Evolutionary conservation across 2,888 invertebrate genomes (phyloP).

Genomic region (Choreutis nemorana): DNA sequence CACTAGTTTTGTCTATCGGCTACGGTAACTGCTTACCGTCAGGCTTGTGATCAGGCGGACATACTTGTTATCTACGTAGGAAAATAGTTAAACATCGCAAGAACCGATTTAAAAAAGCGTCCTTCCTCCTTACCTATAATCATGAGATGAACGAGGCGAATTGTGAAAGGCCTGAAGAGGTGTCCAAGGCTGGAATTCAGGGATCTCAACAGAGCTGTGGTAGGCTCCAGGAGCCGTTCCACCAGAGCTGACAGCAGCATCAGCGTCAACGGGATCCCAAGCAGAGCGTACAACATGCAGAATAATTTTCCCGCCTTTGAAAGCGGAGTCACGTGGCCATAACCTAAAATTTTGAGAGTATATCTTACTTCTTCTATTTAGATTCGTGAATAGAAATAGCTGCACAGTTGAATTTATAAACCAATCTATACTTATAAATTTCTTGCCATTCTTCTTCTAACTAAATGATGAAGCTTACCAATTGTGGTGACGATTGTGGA

Average conservation of each 20-base stretch:
- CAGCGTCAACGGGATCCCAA: conserved; percentile 88
- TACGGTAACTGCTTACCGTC: too few species aligned
- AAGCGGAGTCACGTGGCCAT: conserved; percentile 88
- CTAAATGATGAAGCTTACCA: conserved; percentile 70
- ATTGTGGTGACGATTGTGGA: conserved; percentile 91
- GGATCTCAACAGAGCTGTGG: conserved; percentile 73
- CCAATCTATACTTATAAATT: too few species aligned
- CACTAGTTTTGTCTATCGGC: too few species aligned
- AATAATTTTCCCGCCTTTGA: conserved; percentile 88
- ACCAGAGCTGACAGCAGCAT: conserved; percentile 84
- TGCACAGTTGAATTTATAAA: too few species aligned
- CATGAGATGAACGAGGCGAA: conserved; percentile 77
- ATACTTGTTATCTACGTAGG: too few species aligned
- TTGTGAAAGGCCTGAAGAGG: conserved; percentile 76
- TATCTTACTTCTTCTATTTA: too few species aligned
- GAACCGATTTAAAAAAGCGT: too few species aligned
- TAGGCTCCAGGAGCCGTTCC: conserved; percentile 79
- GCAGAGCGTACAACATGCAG: conserved; percentile 84
- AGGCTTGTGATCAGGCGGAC: too few species aligned
- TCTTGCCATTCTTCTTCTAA: too few species aligned
- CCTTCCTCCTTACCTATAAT: conserved; percentile 64
- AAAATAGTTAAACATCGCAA: too few species aligned
- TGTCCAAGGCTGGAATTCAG: conserved; percentile 76
- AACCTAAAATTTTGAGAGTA: too few species aligned
- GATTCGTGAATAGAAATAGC: too few species aligned